Conservation (phyloP, 2,797 vertebrate genomes). For the Otolemur crassicaudatus region DNA sequence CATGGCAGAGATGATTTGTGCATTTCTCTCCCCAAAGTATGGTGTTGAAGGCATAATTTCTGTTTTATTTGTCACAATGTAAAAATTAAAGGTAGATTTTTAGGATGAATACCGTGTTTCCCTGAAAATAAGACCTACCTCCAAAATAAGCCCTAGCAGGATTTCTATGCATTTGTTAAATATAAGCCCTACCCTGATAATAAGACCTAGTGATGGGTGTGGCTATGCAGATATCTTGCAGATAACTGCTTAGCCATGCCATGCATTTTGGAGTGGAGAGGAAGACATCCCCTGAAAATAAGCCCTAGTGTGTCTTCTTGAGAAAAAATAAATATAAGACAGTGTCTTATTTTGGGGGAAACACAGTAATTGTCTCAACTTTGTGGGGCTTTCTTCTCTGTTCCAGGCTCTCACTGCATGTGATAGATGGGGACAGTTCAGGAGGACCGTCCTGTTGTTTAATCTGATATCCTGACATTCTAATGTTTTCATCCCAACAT, state of each 20-base stretch:
- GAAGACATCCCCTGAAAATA: no score
- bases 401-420: constrained; percentile 56
- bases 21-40: constrained; percentile 68
- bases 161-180: no score
- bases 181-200: no score
- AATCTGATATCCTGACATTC: constrained; percentile 78
- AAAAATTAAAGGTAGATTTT: constrained; percentile 53
- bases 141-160: no score
- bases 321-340: no score
- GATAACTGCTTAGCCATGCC: no score
- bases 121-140: no score
- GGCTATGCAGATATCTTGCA: no score
- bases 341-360: no score
- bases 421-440: constrained; percentile 61
- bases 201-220: no score
- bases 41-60: constrained; percentile 75
- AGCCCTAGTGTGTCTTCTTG: no score
- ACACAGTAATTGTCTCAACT: neutral
- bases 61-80: constrained; percentile 76
- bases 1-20: constrained; percentile 71
- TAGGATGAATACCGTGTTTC: neutral
- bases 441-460: constrained; percentile 78
- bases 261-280: no score
- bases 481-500: constrained; percentile 81
- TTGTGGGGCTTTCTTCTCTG: constrained; percentile 52